Evolutionary conservation across 2,888 invertebrate species (phyloP), one percentile per base, ranked within the genome.

Genomic region (Melipona beecheii): DNA sequence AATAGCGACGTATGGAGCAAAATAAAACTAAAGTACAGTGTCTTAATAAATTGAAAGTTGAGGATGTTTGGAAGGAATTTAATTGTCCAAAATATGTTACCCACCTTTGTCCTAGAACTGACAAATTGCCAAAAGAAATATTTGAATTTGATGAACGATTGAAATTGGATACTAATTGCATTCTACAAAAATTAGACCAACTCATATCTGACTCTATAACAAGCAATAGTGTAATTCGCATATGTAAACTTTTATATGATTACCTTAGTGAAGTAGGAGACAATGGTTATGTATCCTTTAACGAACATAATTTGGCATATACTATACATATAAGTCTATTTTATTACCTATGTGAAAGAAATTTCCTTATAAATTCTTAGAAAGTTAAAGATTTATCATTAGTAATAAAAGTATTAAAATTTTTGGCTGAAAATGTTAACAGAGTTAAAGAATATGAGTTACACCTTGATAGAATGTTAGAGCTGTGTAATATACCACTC

Each of bases 361-460:
- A 13, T 58, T 27, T 84, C 84, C 84, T 88, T 78, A 90, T 62
- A 66, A 71, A 66, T 68, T 11, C 65, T 65, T 73, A 95, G 95
- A 92, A 91, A 81, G 81, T 95, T 13, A 90, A 86, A 81, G 93
- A 95, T 78, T 89, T 95, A 54, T 86, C 91, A 0, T 87, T 88
- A 65, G 80, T 95, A 43, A 94, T 92, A 80, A 85, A 91, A 71
- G 72, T 95, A 60, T 80, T 95, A 24, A 93, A 94, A 81, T 91
- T 94, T 78, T 83, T 95, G 50, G 84, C 91, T 9, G 84, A 87
- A 75, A 91, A 88, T 70, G 71, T 89, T 2, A 68, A 83, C 4
- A 68, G 81, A 1, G 73, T 86, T 6, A 79, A 90, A 21, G 86
- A 90, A 4, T 94, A 93, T 83, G 75, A 86, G 54, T 56, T 80